Percentiles rank a stretch among this genome's conserved stretches.
These are phyloP conservation scores for Sebastes fasciatus DNA, from an alignment of 2,113 vertebrate genomes.

Conservation along the genomic window DNA sequence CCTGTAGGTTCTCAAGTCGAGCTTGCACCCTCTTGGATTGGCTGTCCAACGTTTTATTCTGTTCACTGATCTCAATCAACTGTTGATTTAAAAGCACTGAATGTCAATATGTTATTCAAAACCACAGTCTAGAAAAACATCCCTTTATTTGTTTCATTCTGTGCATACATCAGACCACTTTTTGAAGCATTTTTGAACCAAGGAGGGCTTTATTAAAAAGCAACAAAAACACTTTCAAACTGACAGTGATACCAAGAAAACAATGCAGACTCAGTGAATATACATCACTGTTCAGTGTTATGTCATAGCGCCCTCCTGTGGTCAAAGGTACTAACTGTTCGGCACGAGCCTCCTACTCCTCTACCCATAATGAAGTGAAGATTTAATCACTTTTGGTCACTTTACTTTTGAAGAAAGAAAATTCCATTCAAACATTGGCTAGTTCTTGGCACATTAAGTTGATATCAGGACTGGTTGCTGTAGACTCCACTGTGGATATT, in stretches of 20 bases:
- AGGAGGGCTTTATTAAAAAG: neutral
- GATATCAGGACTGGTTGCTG: neutral
- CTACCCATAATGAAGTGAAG: neutral
- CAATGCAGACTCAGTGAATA: neutral
- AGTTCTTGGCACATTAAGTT: neutral
- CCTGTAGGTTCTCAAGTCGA: conserved; percentile 93
- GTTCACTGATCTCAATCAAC: conserved; percentile 86
- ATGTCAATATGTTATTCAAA: conserved; percentile 5
- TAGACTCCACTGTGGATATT: neutral
- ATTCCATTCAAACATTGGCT: neutral
- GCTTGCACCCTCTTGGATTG: conserved; percentile 88
- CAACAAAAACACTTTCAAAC: neutral
- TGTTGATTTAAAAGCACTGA: conserved; percentile 70
- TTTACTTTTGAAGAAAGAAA: neutral
- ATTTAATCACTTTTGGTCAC: neutral
- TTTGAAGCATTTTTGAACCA: neutral
- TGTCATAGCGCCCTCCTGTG: conserved; percentile 64
- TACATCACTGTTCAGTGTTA: neutral
- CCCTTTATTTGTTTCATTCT: neutral
- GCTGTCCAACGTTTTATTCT: conserved; percentile 88
- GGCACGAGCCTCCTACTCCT: neutral
- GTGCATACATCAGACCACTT: neutral
- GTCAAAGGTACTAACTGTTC: neutral
- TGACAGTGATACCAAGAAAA: conserved; percentile 15
- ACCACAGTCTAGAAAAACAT: neutral